Conservation (phyloP, 2,888 invertebrate genomes). For the Tricholauxania praeusta region DNA sequence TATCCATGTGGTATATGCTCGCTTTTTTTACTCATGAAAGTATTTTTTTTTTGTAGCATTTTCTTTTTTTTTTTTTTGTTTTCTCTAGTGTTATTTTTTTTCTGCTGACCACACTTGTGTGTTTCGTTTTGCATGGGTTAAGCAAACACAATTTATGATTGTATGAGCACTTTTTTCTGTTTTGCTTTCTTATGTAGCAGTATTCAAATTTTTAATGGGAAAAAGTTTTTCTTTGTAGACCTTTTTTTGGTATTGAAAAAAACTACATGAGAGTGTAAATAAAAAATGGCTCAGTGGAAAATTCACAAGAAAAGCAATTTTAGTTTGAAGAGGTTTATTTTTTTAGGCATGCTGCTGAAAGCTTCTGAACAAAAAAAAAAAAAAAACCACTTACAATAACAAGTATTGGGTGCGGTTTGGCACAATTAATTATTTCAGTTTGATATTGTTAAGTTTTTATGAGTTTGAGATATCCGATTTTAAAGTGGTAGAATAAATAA, state of each 20-base stretch:
- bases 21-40: not conserved
- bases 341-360: too few relatives aligned
- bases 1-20: not conserved
- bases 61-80: conserved; percentile 7
- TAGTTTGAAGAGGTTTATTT: too few relatives aligned
- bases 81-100: not conserved
- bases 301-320: too few relatives aligned
- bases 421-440: too few relatives aligned
- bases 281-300: too few relatives aligned
- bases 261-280: too few relatives aligned
- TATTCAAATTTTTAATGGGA: conserved; percentile 22
- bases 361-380: too few relatives aligned
- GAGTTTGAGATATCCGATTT: too few relatives aligned
- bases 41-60: conserved; percentile 7
- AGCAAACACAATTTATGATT: conserved; percentile 24
- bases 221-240: conserved; percentile 9
- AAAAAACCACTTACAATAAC: too few relatives aligned
- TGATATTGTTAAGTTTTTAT: too few relatives aligned
- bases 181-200: not conserved
- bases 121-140: conserved; percentile 19
- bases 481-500: too few relatives aligned
- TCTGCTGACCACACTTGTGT: conserved; percentile 25
- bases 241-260: not conserved
- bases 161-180: conserved; percentile 20
- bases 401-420: too few relatives aligned